Evolutionary conservation across 2,113 vertebrate genomes (phyloP).

Genomic region (Lophotis ruficrista): DNA sequence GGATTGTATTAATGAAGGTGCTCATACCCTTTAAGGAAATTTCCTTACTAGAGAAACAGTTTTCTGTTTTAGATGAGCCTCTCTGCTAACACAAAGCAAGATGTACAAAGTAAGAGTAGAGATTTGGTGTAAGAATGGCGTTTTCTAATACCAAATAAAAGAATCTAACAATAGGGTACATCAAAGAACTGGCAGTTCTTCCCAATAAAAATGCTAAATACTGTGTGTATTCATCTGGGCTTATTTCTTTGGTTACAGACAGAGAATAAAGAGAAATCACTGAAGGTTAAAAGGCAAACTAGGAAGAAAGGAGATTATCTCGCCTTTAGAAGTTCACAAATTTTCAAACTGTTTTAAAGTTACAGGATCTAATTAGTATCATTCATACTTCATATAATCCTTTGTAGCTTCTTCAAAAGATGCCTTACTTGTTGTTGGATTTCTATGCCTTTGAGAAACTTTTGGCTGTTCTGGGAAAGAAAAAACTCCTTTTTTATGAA

Average conservation of each 20-base stretch:
- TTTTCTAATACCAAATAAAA: neutral
- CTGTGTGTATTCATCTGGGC: neutral
- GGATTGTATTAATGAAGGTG: neutral
- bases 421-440: neutral
- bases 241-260: slow-evolving; percentile 17
- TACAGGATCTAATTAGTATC: slow-evolving; percentile 53
- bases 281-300: slow-evolving; percentile 42
- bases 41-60: neutral
- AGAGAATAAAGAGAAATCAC: slow-evolving; percentile 41
- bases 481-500: neutral
- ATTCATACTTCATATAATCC: slow-evolving; percentile 35
- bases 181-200: neutral
- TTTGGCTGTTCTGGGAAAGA: neutral
- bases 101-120: neutral
- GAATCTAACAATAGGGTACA: neutral
- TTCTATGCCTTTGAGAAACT: slow-evolving; percentile 45
- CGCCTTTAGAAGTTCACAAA: neutral
- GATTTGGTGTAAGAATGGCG: neutral
- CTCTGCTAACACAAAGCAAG: neutral
- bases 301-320: slow-evolving; percentile 33
- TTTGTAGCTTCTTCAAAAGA: slow-evolving; percentile 61
- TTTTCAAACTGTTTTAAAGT: slow-evolving; percentile 47
- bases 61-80: neutral
- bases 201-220: slow-evolving; percentile 41
- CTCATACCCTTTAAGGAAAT: neutral